Conservation (phyloP, 2,113 vertebrate genomes). For the Synodontis membranacea region DNA sequence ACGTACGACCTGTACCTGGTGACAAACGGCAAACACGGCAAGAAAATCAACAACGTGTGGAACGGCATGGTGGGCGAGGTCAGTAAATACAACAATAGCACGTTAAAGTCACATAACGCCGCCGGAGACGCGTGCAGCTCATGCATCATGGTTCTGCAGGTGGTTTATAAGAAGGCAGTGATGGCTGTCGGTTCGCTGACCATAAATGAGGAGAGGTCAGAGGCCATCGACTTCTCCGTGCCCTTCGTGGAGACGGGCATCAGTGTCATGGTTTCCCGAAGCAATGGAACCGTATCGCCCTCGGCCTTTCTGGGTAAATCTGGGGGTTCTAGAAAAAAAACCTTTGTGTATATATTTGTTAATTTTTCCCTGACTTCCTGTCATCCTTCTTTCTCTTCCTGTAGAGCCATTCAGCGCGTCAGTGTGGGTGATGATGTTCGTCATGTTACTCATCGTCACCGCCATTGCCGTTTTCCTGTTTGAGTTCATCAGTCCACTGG, state of each 20-base stretch:
- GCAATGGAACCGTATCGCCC: slow-evolving; percentile 95
- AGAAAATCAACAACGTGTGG: slow-evolving; percentile 98
- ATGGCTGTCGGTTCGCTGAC: slow-evolving; percentile 97
- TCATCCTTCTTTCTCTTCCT: slow-evolving; percentile 42
- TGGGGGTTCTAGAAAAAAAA: slow-evolving; percentile 66
- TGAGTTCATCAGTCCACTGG: slow-evolving; percentile 95
- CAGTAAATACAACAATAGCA: slow-evolving; percentile 49
- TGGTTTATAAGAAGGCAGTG: slow-evolving; percentile 90
- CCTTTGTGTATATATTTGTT: slow-evolving; percentile 62
- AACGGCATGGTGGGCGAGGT: slow-evolving; percentile 99
- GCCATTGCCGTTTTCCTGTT: slow-evolving; percentile 97
- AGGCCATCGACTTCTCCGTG: slow-evolving; percentile 95
- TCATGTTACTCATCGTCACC: slow-evolving; percentile 95
- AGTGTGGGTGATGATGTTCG: slow-evolving; percentile 99
- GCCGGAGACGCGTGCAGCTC: background rate
- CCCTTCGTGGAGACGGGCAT: slow-evolving; percentile 98
- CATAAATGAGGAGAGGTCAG: slow-evolving; percentile 94
- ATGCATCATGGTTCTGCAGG: slow-evolving; percentile 68
- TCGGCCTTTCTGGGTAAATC: slow-evolving; percentile 93
- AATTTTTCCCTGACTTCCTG: slow-evolving; percentile 45
- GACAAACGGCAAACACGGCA: slow-evolving; percentile 95
- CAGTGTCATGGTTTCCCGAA: slow-evolving; percentile 98
- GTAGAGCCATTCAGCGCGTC: slow-evolving; percentile 96
- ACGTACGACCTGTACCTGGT: slow-evolving; percentile 98
- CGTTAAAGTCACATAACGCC: background rate